Conservation (phyloP, 2,113 vertebrate species). For the Otocyon megalotis region DNA sequence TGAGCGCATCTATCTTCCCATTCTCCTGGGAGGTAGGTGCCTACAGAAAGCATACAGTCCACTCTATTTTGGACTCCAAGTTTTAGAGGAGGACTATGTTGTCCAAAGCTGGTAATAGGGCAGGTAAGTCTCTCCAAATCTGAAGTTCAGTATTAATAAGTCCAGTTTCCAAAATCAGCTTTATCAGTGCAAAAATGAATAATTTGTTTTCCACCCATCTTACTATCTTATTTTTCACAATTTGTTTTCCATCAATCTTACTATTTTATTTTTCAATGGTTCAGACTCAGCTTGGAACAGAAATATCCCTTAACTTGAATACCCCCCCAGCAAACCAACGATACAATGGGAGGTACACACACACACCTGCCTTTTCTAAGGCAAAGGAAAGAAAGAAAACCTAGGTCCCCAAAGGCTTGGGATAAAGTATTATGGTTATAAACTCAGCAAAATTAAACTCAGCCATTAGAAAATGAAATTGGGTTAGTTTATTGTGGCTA, state of each 20-base stretch:
- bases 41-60: neutral
- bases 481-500: neutral
- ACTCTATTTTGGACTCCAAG: neutral
- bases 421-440: neutral
- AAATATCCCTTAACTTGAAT: neutral
- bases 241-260: neutral
- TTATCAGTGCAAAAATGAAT: neutral
- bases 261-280: neutral
- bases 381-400: slow-evolving; percentile 3
- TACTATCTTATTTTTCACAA: neutral
- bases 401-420: neutral
- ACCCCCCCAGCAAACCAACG: fast-evolving
- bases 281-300: neutral
- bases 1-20: neutral
- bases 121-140: neutral
- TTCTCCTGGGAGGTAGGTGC: neutral
- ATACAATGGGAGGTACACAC: neutral
- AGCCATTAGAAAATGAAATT: neutral
- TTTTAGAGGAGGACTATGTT: neutral
- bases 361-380: neutral
- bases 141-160: neutral
- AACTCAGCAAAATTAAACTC: neutral
- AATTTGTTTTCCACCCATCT: neutral
- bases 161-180: neutral
- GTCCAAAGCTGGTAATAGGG: neutral